These are phyloP conservation scores for Drosophila picticornis DNA, from an alignment of 2,888 invertebrate genomes.

Conservation along the genomic window DNA sequence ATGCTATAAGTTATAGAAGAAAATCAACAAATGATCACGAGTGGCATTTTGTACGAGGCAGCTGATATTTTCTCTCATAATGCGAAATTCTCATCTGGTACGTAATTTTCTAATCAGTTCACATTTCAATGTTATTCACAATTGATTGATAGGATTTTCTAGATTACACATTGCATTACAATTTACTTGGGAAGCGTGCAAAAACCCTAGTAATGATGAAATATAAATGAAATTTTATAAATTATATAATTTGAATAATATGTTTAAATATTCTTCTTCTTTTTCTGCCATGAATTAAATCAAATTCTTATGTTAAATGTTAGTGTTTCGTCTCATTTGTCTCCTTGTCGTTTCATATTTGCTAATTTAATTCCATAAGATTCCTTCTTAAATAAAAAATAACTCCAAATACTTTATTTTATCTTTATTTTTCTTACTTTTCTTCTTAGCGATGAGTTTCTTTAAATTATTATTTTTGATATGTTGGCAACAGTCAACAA, in stretches of 20 bases:
- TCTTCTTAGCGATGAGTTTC: conserved; percentile 14
- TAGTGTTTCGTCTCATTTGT: conserved; percentile 4
- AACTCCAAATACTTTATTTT: conserved; percentile 37
- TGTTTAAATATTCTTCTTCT: background rate
- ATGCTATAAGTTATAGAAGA: background rate
- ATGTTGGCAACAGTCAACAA: conserved; percentile 61
- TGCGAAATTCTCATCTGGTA: background rate
- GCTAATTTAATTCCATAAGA: background rate
- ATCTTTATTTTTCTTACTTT: conserved; percentile 16
- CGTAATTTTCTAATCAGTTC: background rate
- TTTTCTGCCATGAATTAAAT: background rate
- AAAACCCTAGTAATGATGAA: background rate
- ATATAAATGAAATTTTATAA: too few species aligned
- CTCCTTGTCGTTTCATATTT: conserved; percentile 22
- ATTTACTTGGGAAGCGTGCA: background rate
- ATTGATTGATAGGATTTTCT: background rate
- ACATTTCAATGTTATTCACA: background rate
- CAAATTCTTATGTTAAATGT: background rate
- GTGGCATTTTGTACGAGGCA: background rate
- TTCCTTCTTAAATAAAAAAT: background rate
- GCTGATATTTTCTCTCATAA: conserved; percentile 12
- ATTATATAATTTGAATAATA: background rate
- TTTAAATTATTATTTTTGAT: conserved; percentile 47
- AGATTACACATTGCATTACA: background rate
- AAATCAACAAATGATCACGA: conserved; percentile 22